Percentiles rank a stretch among this genome's conserved stretches.
Conservation (phyloP, 2,888 invertebrate species). For the Zaprionus bogoriensis region DNA sequence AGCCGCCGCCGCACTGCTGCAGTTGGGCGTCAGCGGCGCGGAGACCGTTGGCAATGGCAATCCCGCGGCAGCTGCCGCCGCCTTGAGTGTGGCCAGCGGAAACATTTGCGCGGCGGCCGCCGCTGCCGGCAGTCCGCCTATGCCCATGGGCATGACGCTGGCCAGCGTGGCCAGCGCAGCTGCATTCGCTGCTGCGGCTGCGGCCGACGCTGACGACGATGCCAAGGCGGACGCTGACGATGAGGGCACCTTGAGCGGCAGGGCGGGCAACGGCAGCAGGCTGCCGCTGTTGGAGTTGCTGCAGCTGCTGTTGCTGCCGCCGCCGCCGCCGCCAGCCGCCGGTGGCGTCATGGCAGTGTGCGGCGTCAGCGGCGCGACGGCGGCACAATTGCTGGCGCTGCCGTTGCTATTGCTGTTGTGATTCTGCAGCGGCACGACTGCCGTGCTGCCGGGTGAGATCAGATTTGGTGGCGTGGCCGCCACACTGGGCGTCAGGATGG, state of each 20-base stretch:
- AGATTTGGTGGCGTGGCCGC: slow-evolving; percentile 58
- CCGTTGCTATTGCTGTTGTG: slow-evolving; percentile 61
- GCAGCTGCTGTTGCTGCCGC: slow-evolving; percentile 37
- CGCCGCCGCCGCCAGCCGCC: slow-evolving; percentile 37
- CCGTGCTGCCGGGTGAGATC: slow-evolving; percentile 54
- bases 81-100: slow-evolving; percentile 67
- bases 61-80: slow-evolving; percentile 62
- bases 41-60: slow-evolving; percentile 55
- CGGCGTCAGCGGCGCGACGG: slow-evolving; percentile 50
- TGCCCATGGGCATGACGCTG: slow-evolving; percentile 55
- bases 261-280: slow-evolving; percentile 68
- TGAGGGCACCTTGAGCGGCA: slow-evolving; percentile 44
- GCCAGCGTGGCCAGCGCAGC: slow-evolving; percentile 50
- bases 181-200: slow-evolving; percentile 32
- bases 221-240: slow-evolving; percentile 36
- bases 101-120: slow-evolving; percentile 69
- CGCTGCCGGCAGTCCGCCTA: slow-evolving; percentile 44
- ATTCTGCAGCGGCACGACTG: slow-evolving; percentile 25
- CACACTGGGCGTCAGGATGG: slow-evolving; percentile 46
- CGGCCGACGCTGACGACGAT: slow-evolving; percentile 32
- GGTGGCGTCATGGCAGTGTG: slow-evolving; percentile 53
- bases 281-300: slow-evolving; percentile 37
- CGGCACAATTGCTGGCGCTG: slow-evolving; percentile 57
- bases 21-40: slow-evolving; percentile 62
- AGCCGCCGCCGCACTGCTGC: slow-evolving; percentile 43